Evolutionary conservation across 1,140 invertebrate species (phyloP), one percentile per base, ranked within the genome.

Genomic region (Aphidius gifuensis): DNA sequence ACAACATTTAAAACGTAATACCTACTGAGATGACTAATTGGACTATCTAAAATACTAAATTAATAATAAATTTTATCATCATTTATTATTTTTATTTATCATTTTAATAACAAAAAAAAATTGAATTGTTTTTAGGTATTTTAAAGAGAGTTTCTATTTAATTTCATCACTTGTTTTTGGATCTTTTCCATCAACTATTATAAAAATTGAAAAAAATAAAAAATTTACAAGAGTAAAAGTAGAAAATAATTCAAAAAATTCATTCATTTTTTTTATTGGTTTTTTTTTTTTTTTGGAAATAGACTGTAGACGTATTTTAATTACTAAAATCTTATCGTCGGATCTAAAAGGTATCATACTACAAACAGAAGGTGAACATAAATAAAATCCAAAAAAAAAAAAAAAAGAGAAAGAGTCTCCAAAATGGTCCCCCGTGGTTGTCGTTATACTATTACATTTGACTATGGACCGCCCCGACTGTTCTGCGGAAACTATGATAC

Each of bases 11-110:
- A 16, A 55, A 43, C n/a, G n/a, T 38, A 43, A 55, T 43, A 43
- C 53, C 53, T 40, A 55, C 40, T 43, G 53, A 43, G 53, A 55
- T 55, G 16, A 55, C 40, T 55, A 55, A 55, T 55, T 55, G 53
- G 53, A 40, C 4, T 55, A 55, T 43, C 9, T 38, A 40, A 39
- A 55, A 55, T 55, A 43, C 40, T 43, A 43, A 55, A 38, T 7
- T 5, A 16, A 5, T 44, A 16, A 43, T 21, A n/a, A 5, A 43
- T 42, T 55, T 40, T 39, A n/a, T 3, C 1, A 9, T 5, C 1
- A 11, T 40, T 42, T 16, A 55, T 55, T 55, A 55, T 43, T 9
- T 55, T 16, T 43, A 55, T 42, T 55, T n/a, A 5, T 8, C 40
- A 40, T 43, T 55, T 55, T 42, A 55, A 55, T 42, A 40, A 44